A percentile compares a stretch with the other conserved stretches of the same genome.
These are phyloP conservation scores for Drepana arcuata DNA, from an alignment of 1,140 invertebrate species.

Conservation along the genomic window DNA sequence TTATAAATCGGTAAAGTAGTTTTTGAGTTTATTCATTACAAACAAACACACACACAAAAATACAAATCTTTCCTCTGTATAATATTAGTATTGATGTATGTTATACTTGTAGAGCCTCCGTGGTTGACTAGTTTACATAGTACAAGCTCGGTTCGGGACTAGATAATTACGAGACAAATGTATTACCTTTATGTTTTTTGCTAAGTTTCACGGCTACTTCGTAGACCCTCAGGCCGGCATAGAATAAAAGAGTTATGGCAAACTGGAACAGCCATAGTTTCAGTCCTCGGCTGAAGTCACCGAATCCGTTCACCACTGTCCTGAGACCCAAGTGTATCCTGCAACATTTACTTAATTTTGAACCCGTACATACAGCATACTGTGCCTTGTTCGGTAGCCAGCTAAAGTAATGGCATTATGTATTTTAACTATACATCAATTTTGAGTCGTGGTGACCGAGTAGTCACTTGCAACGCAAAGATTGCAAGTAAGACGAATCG, in stretches of 20 bases:
- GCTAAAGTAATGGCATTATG: not conserved
- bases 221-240: slow-evolving; percentile 61
- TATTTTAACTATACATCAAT: not conserved
- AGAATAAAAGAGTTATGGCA: slow-evolving; percentile 58
- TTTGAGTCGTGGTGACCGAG: not conserved
- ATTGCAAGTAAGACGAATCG: not conserved
- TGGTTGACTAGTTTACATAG: not conserved
- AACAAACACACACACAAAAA: not conserved
- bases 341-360: no score
- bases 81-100: not conserved
- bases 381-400: no score
- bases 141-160: not conserved
- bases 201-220: slow-evolving; percentile 21
- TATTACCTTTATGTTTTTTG: not conserved
- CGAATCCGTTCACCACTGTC: slow-evolving; percentile 63
- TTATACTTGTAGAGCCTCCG: no score
- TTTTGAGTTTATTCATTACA: not conserved
- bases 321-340: slow-evolving; percentile 68
- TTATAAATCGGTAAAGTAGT: not conserved
- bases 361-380: no score
- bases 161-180: not conserved
- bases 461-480: not conserved
- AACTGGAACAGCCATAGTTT: slow-evolving; percentile 66
- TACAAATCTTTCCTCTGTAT: not conserved
- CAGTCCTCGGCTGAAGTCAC: slow-evolving; percentile 55